A percentile compares a stretch with the other conserved stretches of the same genome.
Evolutionary conservation across 2,113 vertebrate genomes (phyloP).

Genomic region (Phylloscopus trochilus): DNA sequence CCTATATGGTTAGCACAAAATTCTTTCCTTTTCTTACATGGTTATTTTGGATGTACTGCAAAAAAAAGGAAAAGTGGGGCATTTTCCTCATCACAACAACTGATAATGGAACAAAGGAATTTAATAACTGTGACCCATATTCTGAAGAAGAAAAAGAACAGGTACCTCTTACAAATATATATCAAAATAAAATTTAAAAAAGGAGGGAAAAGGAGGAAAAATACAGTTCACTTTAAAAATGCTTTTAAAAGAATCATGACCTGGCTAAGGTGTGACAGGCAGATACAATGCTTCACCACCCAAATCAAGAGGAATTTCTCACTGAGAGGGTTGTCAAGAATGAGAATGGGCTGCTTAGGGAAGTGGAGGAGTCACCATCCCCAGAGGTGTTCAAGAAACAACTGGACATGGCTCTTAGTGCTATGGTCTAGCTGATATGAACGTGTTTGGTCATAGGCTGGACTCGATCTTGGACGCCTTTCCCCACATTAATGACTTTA

Average conservation of each 20-base stretch:
- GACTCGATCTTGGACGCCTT: accelerated
- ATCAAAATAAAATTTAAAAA: background rate
- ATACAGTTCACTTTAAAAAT: background rate
- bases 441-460: background rate
- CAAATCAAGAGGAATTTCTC: background rate
- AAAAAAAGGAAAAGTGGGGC: background rate
- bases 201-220: background rate
- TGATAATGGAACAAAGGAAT: background rate
- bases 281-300: background rate
- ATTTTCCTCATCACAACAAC: background rate
- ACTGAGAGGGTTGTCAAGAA: background rate
- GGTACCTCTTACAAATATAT: background rate
- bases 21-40: background rate
- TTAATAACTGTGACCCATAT: background rate
- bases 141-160: background rate
- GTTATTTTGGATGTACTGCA: background rate
- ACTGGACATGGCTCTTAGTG: background rate
- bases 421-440: background rate
- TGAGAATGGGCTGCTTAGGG: background rate
- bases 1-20: background rate
- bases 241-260: background rate
- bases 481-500: background rate
- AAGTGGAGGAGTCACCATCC: background rate
- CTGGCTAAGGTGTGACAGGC: background rate
- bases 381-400: background rate